Conservation (phyloP, 2,797 vertebrate species). For the Luscinia luscinia region DNA sequence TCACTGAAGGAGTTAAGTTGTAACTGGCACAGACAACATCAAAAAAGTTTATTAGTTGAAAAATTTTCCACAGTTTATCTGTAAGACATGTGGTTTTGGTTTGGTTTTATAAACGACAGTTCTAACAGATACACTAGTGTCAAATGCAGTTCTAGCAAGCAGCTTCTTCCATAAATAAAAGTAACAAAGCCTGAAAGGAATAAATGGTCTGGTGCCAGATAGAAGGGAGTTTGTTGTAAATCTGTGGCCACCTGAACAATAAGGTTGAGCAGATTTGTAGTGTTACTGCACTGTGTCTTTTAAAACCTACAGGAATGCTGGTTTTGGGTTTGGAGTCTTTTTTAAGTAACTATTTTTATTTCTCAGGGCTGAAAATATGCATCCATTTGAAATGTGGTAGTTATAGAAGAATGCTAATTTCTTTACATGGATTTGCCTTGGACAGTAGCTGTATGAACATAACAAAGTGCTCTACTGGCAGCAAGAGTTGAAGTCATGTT, state of each 20-base stretch:
- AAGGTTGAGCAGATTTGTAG: not conserved
- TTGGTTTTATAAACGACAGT: slow-evolving; percentile 63
- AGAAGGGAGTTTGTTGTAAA: not conserved
- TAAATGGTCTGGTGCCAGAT: not conserved
- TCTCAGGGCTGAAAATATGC: not conserved
- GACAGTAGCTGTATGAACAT: not conserved
- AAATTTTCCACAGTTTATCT: slow-evolving; percentile 62
- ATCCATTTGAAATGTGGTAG: not conserved
- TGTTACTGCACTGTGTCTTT: not conserved
- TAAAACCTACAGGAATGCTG: not conserved
- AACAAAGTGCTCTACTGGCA: not conserved
- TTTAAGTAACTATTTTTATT: not conserved
- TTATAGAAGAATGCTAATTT: not conserved
- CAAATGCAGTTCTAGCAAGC: slow-evolving; percentile 25
- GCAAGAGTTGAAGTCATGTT: not conserved
- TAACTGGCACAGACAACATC: not conserved
- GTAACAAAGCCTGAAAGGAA: slow-evolving; percentile 20
- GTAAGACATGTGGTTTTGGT: slow-evolving; percentile 64
- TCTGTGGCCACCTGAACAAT: not conserved
- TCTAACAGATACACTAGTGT: slow-evolving; percentile 16
- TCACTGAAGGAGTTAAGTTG: slow-evolving; percentile 4
- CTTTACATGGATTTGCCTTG: not conserved
- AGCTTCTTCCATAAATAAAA: slow-evolving; percentile 46
- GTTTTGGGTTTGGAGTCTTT: not conserved
- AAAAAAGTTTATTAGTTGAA: slow-evolving; percentile 51